Conservation (phyloP, 2,888 invertebrate genomes). For the Allophyes oxyacanthae region DNA sequence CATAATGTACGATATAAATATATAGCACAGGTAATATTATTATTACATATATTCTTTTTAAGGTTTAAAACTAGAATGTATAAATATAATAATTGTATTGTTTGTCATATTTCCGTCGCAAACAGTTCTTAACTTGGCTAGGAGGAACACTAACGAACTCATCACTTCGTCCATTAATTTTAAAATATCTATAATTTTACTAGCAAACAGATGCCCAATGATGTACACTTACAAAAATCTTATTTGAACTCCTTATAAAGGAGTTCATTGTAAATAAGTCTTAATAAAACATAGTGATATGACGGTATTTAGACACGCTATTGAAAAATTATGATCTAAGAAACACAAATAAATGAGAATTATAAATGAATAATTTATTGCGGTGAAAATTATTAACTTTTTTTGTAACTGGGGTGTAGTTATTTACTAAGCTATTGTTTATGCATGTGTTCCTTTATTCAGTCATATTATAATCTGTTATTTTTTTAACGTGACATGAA, state of each 20-base stretch:
- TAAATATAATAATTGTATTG: conserved; percentile 74
- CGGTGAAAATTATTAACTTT: conserved; percentile 72
- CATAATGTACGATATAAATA: conserved; percentile 85
- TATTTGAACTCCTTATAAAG: conserved; percentile 83
- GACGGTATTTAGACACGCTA: conserved; percentile 75
- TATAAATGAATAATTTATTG: conserved; percentile 81
- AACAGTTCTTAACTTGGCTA: conserved; percentile 86
- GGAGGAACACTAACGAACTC: conserved; percentile 88
- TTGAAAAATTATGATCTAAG: conserved; percentile 73
- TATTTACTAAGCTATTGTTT: conserved; percentile 65
- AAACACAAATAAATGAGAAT: conserved; percentile 76
- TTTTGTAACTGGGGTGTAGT: conserved; percentile 68
- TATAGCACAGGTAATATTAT: conserved; percentile 80
- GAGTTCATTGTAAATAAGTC: conserved; percentile 84
- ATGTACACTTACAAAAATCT: conserved; percentile 78
- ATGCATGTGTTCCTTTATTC: conserved; percentile 23
- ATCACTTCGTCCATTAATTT: conserved; percentile 89
- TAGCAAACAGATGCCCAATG: conserved; percentile 83
- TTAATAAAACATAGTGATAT: conserved; percentile 75
- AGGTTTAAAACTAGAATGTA: conserved; percentile 81
- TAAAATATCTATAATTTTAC: conserved; percentile 85
- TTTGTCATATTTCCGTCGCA: conserved; percentile 88
- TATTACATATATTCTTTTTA: conserved; percentile 84
- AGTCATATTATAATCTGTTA: conserved; percentile 19
- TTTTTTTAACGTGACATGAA: conserved; percentile 9